Conservation (phyloP, 2,113 vertebrate genomes). For the Daphoenositta chrysoptera region DNA sequence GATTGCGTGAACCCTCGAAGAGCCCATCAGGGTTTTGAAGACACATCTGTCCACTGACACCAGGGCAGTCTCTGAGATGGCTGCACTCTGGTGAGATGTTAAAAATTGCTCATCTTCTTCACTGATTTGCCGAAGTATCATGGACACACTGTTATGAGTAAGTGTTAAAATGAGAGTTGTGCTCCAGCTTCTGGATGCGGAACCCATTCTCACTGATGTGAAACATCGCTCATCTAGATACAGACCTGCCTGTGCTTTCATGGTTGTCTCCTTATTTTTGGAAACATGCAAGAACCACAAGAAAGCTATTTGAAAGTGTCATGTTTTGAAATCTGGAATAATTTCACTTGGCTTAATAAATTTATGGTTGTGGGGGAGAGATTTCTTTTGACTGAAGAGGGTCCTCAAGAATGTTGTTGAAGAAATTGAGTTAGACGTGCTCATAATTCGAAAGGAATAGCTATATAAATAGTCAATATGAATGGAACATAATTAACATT, state of each 20-base stretch:
- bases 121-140: background rate
- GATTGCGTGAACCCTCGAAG: background rate
- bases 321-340: background rate
- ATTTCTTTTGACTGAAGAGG: background rate
- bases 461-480: background rate
- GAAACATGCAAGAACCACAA: background rate
- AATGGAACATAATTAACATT: conserved; percentile 3
- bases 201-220: background rate
- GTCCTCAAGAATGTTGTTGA: background rate
- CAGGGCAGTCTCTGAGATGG: background rate
- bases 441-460: background rate
- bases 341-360: background rate
- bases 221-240: background rate
- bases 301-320: background rate
- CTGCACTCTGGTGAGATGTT: background rate
- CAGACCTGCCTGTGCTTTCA: background rate
- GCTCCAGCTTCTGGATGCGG: background rate
- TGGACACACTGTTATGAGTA: fast-evolving
- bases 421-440: background rate
- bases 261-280: background rate
- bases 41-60: background rate
- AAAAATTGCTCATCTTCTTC: background rate
- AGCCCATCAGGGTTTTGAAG: background rate
- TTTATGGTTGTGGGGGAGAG: background rate
- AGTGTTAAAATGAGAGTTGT: background rate